These are phyloP conservation scores for Acronicta alni DNA, from an alignment of 2,888 invertebrate genomes.

Conservation along the genomic window DNA sequence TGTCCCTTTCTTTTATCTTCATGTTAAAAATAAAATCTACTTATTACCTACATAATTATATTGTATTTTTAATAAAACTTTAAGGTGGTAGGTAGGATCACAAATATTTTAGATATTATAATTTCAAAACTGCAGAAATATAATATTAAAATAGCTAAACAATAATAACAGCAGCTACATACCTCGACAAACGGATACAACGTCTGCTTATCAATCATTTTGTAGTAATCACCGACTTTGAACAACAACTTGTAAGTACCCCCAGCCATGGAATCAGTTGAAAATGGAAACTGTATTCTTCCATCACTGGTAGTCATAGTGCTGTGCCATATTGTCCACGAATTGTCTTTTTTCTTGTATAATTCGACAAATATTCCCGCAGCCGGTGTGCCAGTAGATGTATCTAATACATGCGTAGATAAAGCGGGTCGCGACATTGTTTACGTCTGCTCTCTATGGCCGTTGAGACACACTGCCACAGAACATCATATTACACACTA, in stretches of 20 bases:
- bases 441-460: slow-evolving; percentile 30
- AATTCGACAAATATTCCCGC: slow-evolving; percentile 91
- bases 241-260: slow-evolving; percentile 94
- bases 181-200: slow-evolving; percentile 94
- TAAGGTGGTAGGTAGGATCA: neutral
- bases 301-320: slow-evolving; percentile 91
- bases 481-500: neutral
- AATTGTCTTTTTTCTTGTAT: slow-evolving; percentile 90
- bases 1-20: too few species aligned
- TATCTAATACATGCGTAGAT: slow-evolving; percentile 94
- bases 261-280: slow-evolving; percentile 88
- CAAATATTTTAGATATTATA: neutral
- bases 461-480: slow-evolving; percentile 2
- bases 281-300: slow-evolving; percentile 90
- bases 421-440: slow-evolving; percentile 89
- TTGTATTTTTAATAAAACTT: too few species aligned
- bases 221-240: slow-evolving; percentile 92
- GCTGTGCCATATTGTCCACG: slow-evolving; percentile 92
- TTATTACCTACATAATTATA: too few species aligned
- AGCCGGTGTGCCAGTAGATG: slow-evolving; percentile 91
- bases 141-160: neutral
- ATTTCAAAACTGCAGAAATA: too few species aligned
- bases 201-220: slow-evolving; percentile 88
- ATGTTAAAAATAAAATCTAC: too few species aligned
- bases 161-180: slow-evolving; percentile 40